A percentile compares a stretch with the other conserved stretches of the same genome.
Conservation (phyloP, 1,140 invertebrate genomes). For the Zaprionus tsacasi region DNA sequence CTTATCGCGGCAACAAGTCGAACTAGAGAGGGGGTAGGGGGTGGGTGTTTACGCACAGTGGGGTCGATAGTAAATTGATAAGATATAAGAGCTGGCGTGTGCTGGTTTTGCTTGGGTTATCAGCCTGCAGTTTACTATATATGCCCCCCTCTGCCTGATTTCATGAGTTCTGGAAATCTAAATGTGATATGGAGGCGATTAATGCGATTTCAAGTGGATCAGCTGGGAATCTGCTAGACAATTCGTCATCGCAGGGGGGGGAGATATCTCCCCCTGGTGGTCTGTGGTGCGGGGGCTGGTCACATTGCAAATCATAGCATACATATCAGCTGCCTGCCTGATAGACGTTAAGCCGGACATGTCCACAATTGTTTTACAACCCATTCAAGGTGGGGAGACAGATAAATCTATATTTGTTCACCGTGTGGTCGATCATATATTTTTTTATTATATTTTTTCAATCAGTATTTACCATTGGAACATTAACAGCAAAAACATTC, state of each 20-base stretch:
- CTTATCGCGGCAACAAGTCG: slow-evolving; percentile 16
- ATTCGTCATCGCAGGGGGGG: neutral
- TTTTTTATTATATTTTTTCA: neutral
- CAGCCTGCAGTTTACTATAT: neutral
- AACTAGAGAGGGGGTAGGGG: neutral
- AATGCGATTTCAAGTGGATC: neutral
- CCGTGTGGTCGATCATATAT: slow-evolving; percentile 23
- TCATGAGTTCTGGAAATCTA: too few relatives aligned
- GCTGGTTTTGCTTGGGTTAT: neutral
- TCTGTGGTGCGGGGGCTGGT: too few relatives aligned
- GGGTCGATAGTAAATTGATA: slow-evolving; percentile 14
- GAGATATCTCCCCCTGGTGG: too few relatives aligned
- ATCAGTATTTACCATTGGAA: neutral
- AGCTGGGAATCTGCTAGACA: neutral
- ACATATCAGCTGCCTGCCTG: slow-evolving; percentile 25
- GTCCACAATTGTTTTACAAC: slow-evolving; percentile 22
- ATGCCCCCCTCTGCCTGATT: too few relatives aligned
- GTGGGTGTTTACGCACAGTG: slow-evolving; percentile 11
- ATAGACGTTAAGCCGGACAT: slow-evolving; percentile 1
- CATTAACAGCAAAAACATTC: neutral
- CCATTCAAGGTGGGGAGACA: slow-evolving; percentile 6
- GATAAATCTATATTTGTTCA: slow-evolving; percentile 6
- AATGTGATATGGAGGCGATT: too few relatives aligned
- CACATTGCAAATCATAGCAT: slow-evolving; percentile 36
- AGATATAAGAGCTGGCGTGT: neutral